Base-by-base conservation (phyloP, 2,113 vertebrate species). In the Heliornis fulica region DNA sequence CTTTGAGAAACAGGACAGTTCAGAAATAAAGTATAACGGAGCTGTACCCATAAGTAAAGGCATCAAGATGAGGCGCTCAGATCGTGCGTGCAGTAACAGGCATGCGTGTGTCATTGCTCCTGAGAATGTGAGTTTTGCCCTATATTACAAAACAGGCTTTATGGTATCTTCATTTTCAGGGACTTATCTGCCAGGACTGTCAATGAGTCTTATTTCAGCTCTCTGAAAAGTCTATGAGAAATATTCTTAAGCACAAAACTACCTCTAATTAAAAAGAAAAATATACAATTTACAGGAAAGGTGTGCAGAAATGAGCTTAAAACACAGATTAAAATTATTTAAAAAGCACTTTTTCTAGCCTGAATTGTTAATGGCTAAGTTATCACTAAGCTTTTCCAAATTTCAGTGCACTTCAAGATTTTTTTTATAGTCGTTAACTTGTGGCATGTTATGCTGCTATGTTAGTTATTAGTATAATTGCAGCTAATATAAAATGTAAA, bases 31-130 rank as follows among this genome's bases (percentile, higher is more conserved):
- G 9, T 0, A 2, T 19, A 65, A 34, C 40, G 80, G 77, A 87
- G 29, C 28, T 23, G 28, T 28, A 18, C 16, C 19, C 32, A 0
- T 10, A 54, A 57, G 54, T 2, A 12, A 59, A 54, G 34, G 45
- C 2, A 82, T 38, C 46, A 63, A 53, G 78, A 81, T 50, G 0
- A 38, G 56, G 72, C 41, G 45, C 5, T 36, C 63, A 40, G 60
- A 8, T 1, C 36, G 41, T 7, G 68, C 72, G 12, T 15, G 54
- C 29, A 15, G 18, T 31, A 61, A 76, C 40, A 90, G 50, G 90
- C 32, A 53, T 0, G 2, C 9, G 5, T 3, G n/a, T 1, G 0
- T 57, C 89, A 40, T 4, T 70, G 8, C 60, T 69, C 57, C 15
- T 29, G 14, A 80, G 13, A 82, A 61, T 9, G 1, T 2, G 36